Percentiles rank a stretch among this genome's conserved stretches.
phyloP scores from a whole-genome alignment of 2,888 invertebrate species.

The Diarsia mendica region DNA sequence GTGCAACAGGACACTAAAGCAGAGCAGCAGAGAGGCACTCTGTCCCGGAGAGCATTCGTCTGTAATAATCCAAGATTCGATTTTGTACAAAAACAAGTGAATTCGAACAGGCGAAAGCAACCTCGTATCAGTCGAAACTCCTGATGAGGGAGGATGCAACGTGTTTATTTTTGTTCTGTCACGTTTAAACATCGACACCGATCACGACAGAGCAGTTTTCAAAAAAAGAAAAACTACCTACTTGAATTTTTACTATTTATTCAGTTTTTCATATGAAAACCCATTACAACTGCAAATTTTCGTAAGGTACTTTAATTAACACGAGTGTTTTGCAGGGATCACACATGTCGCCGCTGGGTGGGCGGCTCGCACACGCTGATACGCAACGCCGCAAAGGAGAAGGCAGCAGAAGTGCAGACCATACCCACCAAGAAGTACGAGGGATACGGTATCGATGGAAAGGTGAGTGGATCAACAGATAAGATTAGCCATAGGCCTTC shows the following conservation, averaged over 20 bases:
- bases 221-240: too few species aligned
- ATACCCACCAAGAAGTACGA: constrained; percentile 67
- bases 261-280: neutral
- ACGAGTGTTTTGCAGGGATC: constrained; percentile 36
- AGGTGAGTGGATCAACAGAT: constrained; percentile 66
- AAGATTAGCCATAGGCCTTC: neutral
- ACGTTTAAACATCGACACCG: neutral
- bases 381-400: constrained; percentile 62
- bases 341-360: constrained; percentile 65
- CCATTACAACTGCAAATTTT: neutral
- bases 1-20: neutral
- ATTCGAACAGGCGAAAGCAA: too few species aligned
- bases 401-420: constrained; percentile 39
- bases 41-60: too few species aligned
- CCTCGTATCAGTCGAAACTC: too few species aligned
- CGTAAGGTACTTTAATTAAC: neutral
- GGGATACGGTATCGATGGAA: constrained; percentile 79
- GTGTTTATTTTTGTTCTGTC: too few species aligned
- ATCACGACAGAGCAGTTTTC: neutral
- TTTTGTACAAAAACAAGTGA: too few species aligned
- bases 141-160: too few species aligned
- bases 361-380: constrained; percentile 65
- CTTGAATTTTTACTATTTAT: neutral
- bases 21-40: too few species aligned
- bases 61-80: too few species aligned